Evolutionary conservation across 2,888 invertebrate genomes (phyloP).

Genomic region (Caenorhabditis afra): DNA sequence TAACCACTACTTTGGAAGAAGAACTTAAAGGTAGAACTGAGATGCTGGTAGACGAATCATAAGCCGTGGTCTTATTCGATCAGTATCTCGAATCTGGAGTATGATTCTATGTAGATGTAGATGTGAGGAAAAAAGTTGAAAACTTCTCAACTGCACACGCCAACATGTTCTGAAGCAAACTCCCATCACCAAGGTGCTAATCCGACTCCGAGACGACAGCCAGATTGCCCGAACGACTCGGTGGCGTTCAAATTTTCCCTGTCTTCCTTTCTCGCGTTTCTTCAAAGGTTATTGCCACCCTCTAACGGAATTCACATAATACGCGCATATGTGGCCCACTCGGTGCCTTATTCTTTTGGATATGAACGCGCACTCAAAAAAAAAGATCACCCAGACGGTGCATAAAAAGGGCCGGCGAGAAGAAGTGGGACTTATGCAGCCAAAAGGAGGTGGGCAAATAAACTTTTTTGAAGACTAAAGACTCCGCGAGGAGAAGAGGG

Average conservation of each 20-base stretch:
- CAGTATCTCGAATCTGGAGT: too few species aligned
- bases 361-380: conserved; percentile 13
- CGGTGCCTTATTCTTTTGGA: conserved; percentile 4
- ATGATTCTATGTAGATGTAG: too few species aligned
- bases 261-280: conserved; percentile 2
- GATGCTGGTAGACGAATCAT: too few species aligned
- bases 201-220: too few species aligned
- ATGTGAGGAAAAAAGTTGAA: too few species aligned
- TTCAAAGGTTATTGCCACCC: conserved; percentile 53
- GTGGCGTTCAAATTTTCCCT: conserved; percentile 1
- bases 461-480: conserved; percentile 19
- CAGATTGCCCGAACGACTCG: too few species aligned
- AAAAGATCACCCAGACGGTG: conserved; percentile 4
- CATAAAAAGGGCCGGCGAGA: conserved; percentile 23
- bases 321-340: conserved; percentile 42
- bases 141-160: too few species aligned
- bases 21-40: too few species aligned
- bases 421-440: neutral
- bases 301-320: conserved; percentile 50
- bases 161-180: too few species aligned
- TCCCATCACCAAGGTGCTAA: too few species aligned
- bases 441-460: conserved; percentile 25
- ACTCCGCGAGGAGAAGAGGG: neutral
- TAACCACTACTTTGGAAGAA: too few species aligned
- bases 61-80: too few species aligned